Evolutionary conservation across 2,888 invertebrate species (phyloP).

Genomic region (Troides oblongomaculatus): DNA sequence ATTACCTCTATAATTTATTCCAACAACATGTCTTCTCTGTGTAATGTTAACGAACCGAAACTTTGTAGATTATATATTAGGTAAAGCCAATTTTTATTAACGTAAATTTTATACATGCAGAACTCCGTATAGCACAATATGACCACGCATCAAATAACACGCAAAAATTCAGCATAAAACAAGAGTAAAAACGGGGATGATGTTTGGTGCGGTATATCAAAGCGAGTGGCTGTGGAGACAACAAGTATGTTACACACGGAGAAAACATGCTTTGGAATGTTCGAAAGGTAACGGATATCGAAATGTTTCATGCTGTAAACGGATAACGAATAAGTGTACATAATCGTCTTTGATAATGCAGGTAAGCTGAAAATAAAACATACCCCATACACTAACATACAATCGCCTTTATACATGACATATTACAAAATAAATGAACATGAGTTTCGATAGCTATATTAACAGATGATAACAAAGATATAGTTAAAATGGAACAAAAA

Average conservation of each 20-base stretch:
- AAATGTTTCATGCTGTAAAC: conserved; percentile 49
- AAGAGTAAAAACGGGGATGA: conserved; percentile 9
- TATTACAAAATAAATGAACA: too few species aligned
- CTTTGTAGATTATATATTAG: conserved; percentile 32
- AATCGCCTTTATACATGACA: conserved; percentile 38
- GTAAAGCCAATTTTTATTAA: conserved; percentile 35
- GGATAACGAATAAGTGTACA: conserved; percentile 33
- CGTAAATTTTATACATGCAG: conserved; percentile 32
- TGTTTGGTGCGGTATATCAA: conserved; percentile 41
- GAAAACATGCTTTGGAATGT: conserved; percentile 66
- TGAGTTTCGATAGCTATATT: too few species aligned
- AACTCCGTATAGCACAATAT: conserved; percentile 33
- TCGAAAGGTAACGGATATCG: conserved; percentile 32
- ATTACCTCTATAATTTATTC: conserved; percentile 29
- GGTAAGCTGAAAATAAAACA: conserved; percentile 53
- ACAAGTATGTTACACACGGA: conserved; percentile 50
- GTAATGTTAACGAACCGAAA: conserved; percentile 32
- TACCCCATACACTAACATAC: conserved; percentile 42
- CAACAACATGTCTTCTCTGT: conserved; percentile 57
- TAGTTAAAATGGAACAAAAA: too few species aligned
- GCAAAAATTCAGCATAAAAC: conserved; percentile 41
- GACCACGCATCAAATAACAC: conserved; percentile 46
- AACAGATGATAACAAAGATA: too few species aligned
- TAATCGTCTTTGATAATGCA: conserved; percentile 39
- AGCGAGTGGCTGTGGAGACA: conserved; percentile 58